These are phyloP conservation scores for Zingel zingel DNA, from an alignment of 2,113 vertebrate species.

Conservation along the genomic window DNA sequence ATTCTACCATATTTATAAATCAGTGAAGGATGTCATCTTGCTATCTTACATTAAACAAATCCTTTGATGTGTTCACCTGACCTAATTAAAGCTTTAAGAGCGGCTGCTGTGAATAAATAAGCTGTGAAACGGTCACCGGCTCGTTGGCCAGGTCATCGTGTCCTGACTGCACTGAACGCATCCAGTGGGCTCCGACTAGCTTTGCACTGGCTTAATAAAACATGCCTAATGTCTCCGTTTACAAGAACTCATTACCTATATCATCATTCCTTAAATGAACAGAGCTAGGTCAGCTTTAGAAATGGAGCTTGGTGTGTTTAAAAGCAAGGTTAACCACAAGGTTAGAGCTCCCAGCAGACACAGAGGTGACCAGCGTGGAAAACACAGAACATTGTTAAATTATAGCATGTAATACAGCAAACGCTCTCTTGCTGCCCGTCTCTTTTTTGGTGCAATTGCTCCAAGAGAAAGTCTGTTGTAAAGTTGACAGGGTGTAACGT, in stretches of 20 bases:
- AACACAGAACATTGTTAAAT: background rate
- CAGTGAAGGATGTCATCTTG: background rate
- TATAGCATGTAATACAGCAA: background rate
- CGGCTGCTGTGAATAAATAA: background rate
- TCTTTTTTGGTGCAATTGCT: background rate
- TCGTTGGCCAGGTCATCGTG: constrained; percentile 82
- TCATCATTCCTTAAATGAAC: rapidly evolving
- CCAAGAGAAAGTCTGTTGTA: rapidly evolving
- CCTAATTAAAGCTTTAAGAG: rapidly evolving
- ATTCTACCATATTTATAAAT: background rate
- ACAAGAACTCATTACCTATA: rapidly evolving
- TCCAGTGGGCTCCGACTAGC: constrained; percentile 3
- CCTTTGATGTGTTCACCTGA: rapidly evolving
- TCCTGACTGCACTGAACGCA: constrained; percentile 56
- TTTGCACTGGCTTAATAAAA: background rate
- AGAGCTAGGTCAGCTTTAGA: rapidly evolving
- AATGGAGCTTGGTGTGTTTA: background rate
- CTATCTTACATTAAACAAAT: rapidly evolving
- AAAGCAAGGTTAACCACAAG: constrained; percentile 94
- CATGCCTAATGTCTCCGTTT: background rate
- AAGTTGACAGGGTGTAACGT: no score
- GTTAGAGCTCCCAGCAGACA: constrained; percentile 78
- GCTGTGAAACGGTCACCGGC: background rate
- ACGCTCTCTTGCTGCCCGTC: background rate
- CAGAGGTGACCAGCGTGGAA: background rate